These are phyloP conservation scores for Zingel zingel DNA, from an alignment of 2,113 vertebrate species.

Conservation along the genomic window DNA sequence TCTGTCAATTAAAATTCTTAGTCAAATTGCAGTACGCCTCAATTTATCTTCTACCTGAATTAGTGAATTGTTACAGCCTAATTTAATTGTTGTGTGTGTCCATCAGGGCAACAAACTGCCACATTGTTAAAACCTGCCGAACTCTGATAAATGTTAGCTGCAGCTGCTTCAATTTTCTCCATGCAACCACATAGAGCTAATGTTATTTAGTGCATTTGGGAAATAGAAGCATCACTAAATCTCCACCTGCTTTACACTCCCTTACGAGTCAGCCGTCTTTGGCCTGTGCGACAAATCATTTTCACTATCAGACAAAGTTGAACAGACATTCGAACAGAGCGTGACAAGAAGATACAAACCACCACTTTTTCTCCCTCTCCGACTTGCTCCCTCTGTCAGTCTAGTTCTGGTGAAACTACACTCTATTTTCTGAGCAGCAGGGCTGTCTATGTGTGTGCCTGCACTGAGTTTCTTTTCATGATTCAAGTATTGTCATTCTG, in stretches of 20 bases:
- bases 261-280: slow-evolving; percentile 41
- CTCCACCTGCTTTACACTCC: slow-evolving; percentile 39
- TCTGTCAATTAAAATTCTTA: not conserved
- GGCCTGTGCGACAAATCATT: slow-evolving; percentile 57
- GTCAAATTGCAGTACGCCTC: not conserved
- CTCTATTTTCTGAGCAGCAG: slow-evolving; percentile 56
- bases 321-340: slow-evolving; percentile 65
- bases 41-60: not conserved
- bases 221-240: slow-evolving; percentile 13
- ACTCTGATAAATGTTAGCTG: slow-evolving; percentile 1
- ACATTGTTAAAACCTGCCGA: slow-evolving; percentile 5
- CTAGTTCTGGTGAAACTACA: slow-evolving; percentile 48
- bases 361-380: slow-evolving; percentile 30
- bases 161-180: slow-evolving; percentile 12
- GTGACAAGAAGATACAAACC: slow-evolving; percentile 68
- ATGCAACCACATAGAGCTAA: slow-evolving; percentile 9
- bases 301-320: slow-evolving; percentile 67
- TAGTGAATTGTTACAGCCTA: slow-evolving; percentile 6
- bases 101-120: slow-evolving; percentile 2
- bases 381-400: slow-evolving; percentile 61
- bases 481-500: slow-evolving; percentile 47
- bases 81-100: not conserved
- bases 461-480: slow-evolving; percentile 13
- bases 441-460: slow-evolving; percentile 27
- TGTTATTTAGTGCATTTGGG: slow-evolving; percentile 21